phyloP scores from a whole-genome alignment of 2,888 invertebrate species.

The Rambutsinella grinnellia region DNA sequence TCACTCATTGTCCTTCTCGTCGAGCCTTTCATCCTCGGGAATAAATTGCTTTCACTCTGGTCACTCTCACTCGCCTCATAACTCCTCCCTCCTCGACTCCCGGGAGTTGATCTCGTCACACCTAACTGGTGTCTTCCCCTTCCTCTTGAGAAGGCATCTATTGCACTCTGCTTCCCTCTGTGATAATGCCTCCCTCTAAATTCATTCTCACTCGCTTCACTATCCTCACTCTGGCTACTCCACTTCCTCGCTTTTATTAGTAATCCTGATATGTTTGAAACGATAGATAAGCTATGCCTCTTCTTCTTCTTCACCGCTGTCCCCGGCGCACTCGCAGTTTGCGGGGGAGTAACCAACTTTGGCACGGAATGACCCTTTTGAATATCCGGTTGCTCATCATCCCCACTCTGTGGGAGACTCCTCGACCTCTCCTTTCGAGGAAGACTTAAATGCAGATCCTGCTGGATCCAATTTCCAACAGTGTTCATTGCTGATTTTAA shows the following conservation, averaged over 20 bases:
- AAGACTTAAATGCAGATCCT: slow-evolving; percentile 80
- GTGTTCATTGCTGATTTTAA: slow-evolving; percentile 85
- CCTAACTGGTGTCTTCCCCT: slow-evolving; percentile 38
- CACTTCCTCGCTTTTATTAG: slow-evolving; percentile 82
- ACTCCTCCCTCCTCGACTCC: slow-evolving; percentile 56
- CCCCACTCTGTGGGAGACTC: slow-evolving; percentile 74
- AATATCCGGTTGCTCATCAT: slow-evolving; percentile 72
- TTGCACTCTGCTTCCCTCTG: slow-evolving; percentile 32
- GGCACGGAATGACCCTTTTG: slow-evolving; percentile 70
- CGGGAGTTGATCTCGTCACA: slow-evolving; percentile 28
- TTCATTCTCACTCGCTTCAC: slow-evolving; percentile 61
- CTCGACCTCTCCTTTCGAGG: slow-evolving; percentile 83
- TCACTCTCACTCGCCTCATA: slow-evolving; percentile 65
- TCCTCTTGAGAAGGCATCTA: slow-evolving; percentile 32
- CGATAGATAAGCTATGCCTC: slow-evolving; percentile 78
- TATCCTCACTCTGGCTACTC: slow-evolving; percentile 66
- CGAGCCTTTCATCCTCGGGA: slow-evolving; percentile 59
- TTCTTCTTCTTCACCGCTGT: slow-evolving; percentile 76
- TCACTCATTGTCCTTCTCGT: slow-evolving; percentile 63
- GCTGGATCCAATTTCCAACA: slow-evolving; percentile 81
- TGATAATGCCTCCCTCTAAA: slow-evolving; percentile 55
- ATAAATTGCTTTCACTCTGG: slow-evolving; percentile 61
- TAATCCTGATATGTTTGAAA: slow-evolving; percentile 87
- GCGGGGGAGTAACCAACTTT: slow-evolving; percentile 41
- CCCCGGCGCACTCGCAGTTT: slow-evolving; percentile 43